A percentile compares a stretch with the other conserved stretches of the same genome.
These are phyloP conservation scores for Peucedramus taeniatus DNA, from an alignment of 2,113 vertebrate species.

Conservation along the genomic window DNA sequence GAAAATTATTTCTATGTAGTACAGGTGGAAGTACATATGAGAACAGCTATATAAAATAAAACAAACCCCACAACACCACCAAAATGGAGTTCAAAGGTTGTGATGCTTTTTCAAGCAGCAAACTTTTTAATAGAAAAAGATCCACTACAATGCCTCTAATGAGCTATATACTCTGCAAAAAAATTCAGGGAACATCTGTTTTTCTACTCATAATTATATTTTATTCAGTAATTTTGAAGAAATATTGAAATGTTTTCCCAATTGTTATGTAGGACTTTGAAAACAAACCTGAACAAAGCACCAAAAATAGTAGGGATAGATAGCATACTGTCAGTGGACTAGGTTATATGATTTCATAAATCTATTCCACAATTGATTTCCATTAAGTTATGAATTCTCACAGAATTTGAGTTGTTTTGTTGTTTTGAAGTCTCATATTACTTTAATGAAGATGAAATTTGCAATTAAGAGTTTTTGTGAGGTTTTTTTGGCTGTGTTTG, in stretches of 20 bases:
- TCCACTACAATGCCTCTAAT: not conserved
- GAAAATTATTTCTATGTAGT: not conserved
- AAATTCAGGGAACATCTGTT: not conserved
- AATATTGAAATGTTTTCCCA: not conserved
- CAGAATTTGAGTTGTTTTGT: not conserved
- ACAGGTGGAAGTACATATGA: not conserved
- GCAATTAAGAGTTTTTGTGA: not conserved
- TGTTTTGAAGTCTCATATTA: not conserved
- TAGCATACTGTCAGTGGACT: not conserved
- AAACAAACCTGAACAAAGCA: not conserved
- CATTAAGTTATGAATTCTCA: not conserved
- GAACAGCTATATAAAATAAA: not conserved
- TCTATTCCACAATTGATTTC: not conserved
- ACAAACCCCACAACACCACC: rapidly evolving
- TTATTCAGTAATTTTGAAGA: not conserved
- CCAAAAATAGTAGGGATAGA: not conserved
- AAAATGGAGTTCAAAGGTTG: not conserved
- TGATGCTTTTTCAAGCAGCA: not conserved
- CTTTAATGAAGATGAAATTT: not conserved
- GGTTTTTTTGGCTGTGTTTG: not conserved
- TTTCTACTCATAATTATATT: not conserved
- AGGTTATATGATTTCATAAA: not conserved
- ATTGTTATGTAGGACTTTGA: not conserved
- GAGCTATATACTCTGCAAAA: not conserved
- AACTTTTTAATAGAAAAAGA: not conserved